Evolutionary conservation across 2,113 vertebrate species (phyloP).

Genomic region (Lepidothrix coronata): DNA sequence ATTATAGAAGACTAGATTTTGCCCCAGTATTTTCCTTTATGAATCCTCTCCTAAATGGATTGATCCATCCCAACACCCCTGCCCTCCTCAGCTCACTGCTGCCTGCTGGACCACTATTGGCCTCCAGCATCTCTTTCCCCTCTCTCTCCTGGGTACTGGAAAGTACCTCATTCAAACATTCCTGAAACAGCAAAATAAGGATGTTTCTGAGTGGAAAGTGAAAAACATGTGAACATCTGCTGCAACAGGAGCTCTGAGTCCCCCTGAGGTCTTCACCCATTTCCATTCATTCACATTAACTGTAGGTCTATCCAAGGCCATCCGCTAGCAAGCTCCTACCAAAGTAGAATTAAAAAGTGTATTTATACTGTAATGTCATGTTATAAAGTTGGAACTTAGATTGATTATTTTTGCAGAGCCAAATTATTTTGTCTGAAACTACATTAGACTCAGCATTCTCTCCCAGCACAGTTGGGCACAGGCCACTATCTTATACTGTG

Average conservation of each 20-base stretch:
- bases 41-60: background rate
- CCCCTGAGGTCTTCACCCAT: background rate
- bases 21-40: background rate
- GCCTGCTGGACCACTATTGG: rapidly evolving
- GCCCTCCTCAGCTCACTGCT: rapidly evolving
- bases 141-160: rapidly evolving
- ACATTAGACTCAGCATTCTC: background rate
- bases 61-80: background rate
- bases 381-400: background rate
- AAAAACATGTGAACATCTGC: background rate
- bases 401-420: background rate
- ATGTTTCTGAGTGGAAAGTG: background rate
- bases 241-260: background rate
- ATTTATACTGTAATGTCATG: background rate
- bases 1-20: background rate
- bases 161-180: background rate
- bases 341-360: background rate
- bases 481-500: background rate
- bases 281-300: background rate
- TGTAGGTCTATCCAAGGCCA: background rate
- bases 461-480: background rate
- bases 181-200: background rate
- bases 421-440: background rate
- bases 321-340: background rate
- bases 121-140: rapidly evolving